Evolutionary conservation across 2,113 vertebrate species (phyloP), one percentile per base, ranked within the genome.

Genomic region (Setophaga petechia): DNA sequence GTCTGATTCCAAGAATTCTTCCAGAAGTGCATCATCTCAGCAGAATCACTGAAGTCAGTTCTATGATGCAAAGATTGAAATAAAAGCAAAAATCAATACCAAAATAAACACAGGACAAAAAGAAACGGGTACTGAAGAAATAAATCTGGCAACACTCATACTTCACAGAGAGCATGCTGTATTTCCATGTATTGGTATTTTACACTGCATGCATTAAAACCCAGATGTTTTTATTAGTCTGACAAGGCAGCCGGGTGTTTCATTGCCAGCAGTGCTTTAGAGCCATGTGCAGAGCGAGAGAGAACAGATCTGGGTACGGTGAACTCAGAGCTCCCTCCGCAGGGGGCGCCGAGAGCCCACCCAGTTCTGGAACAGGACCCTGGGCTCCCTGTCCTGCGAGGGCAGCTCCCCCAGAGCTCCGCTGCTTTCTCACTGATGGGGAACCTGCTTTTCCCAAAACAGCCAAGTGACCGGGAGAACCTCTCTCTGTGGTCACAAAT

Each of bases 1-100:
- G 41, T 58, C 88, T 78, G 57, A 94, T 90, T 96, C 76, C 37
- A 86, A 68, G 78, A 95, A 76, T 94, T 97, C 62, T 87, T 84
- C 75, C 51, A 89, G 87, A 96, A 91, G 19, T 71, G 46, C 6
- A 85, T 80, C n/a, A 89, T 68, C 28, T 61, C 76, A 95, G 47
- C 21, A 21, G 76, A 88, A 94, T 95, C 91, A 95, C 19, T 78
- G 35, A 81, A 90, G 49, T 49, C 67, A 52, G 21, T 59, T 90
- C 90, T 77, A 24, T 12, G 18, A 95, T 61, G 31, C 58, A 89
- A 90, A 95, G 35, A 66, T 1, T 73, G 59, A 78, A 72, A 84
- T 73, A 54, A 67, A 82, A 62, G 57, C 51, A 74, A 65, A 86
- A 72, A 74, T 67, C 43, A 76, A 62, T 65, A 90, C 12, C 9